Conservation (phyloP, 30 jellyfish, hydroid and myxozoan species). For the Chironex yamaguchii region DNA sequence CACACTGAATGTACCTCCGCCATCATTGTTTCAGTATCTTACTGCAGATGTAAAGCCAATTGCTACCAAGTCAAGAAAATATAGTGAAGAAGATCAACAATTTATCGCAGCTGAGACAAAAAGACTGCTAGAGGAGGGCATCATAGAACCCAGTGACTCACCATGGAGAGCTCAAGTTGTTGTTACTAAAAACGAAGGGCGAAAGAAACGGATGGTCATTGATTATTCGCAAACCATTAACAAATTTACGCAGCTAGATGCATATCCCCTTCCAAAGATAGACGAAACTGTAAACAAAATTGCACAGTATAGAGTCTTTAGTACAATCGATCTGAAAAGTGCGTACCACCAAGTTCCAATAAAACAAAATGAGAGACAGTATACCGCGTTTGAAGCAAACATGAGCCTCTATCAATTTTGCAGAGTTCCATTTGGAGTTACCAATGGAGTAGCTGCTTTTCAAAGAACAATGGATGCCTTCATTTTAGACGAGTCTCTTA, state of each 20-base stretch:
- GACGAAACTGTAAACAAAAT: constrained; percentile 22
- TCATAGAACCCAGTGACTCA: constrained; percentile 71
- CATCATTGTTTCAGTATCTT: constrained; percentile 60
- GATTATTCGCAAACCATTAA: constrained; percentile 54
- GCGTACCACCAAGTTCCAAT: constrained; percentile 37
- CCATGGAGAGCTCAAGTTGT: constrained; percentile 83
- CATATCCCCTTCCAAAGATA: constrained; percentile 43
- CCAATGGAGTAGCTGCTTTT: constrained; percentile 69
- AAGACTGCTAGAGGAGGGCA: constrained; percentile 62
- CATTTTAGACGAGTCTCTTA: constrained; percentile 10
- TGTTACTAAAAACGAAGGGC: neutral
- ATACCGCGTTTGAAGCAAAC: constrained; percentile 53
- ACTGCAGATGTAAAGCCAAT: constrained; percentile 63
- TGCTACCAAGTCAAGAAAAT: constrained; percentile 70
- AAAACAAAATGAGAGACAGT: constrained; percentile 1
- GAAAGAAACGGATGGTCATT: constrained; percentile 33
- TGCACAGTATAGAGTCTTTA: constrained; percentile 48
- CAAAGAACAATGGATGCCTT: constrained; percentile 28
- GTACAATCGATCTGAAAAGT: constrained; percentile 33
- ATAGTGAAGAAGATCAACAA: constrained; percentile 45
- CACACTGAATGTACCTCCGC: constrained; percentile 41
- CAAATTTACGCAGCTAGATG: constrained; percentile 50
- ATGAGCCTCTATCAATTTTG: constrained; percentile 29
- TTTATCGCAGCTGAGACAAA: constrained; percentile 58
- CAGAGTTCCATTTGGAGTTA: constrained; percentile 68